phyloP scores from a whole-genome alignment of 2,113 vertebrate genomes.

The Tiliqua scincoides region DNA sequence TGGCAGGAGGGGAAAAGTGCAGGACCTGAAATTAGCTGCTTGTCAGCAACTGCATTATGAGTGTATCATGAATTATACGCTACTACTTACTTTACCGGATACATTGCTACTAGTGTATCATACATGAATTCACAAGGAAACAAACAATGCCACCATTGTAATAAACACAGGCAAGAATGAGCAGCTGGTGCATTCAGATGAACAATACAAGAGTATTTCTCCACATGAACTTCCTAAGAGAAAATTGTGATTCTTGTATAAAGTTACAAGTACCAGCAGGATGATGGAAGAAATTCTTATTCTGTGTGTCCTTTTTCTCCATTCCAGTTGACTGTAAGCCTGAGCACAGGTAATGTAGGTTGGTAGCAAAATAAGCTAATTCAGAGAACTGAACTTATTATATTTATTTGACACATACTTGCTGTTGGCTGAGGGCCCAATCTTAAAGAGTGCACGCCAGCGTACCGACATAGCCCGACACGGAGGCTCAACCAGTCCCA shows the following conservation, averaged over 20 bases:
- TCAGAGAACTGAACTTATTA: constrained; percentile 89
- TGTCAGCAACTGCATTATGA: constrained; percentile 58
- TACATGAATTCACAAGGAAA: not conserved
- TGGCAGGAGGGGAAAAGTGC: constrained; percentile 53
- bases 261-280: constrained; percentile 93
- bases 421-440: no score
- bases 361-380: constrained; percentile 95
- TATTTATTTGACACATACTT: not conserved
- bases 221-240: constrained; percentile 54
- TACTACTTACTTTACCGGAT: not conserved
- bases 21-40: constrained; percentile 69
- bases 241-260: constrained; percentile 89
- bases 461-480: no score
- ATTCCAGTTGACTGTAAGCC: constrained; percentile 92
- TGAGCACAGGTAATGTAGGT: constrained; percentile 95
- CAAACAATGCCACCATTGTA: not conserved
- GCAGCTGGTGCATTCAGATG: not conserved
- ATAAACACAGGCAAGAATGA: not conserved
- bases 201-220: not conserved
- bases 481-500: no score
- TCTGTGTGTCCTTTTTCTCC: constrained; percentile 96
- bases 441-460: no score
- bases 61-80: not conserved
- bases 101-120: not conserved
- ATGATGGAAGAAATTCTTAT: constrained; percentile 91